Base-by-base conservation (phyloP, 2,797 vertebrate species). In the Malacoctenus gilli region DNA sequence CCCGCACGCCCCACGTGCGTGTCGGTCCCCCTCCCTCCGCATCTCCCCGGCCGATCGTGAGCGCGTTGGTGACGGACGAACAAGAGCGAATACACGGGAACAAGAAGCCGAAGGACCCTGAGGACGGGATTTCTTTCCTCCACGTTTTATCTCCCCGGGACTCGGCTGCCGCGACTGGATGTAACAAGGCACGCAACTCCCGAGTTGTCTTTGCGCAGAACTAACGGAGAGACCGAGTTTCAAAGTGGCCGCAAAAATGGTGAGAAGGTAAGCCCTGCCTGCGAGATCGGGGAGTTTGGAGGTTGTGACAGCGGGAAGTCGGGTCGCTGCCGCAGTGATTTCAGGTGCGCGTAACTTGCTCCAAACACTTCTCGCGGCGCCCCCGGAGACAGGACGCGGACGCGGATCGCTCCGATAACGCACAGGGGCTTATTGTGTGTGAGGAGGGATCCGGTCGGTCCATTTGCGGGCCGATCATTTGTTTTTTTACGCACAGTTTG, bases 221-320 rank as follows among this genome's bases (percentile, higher is more conserved):
- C 10, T 11, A 32, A 5, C 19, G 69, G 66, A 79, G 72, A 84
- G 58, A 62, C 68, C 13, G 68, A 80, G 75, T 87, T 89, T 69
- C 58, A 72, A 79, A 85, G 37, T 74, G 72, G 19, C 62, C 30
- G 65, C 79, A 77, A 63, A 38, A 57, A 92, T 89, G 89, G 71
- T 88, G 87, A 79, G 72, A 89, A 90, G 90, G 90, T 91, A 88
- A 88, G 87, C 47, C 0, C 48, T 57, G 38, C 7, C 1, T 9
- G 52, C 15, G 18, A 58, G 52, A 59, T 25, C 35, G 15, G 54
- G 9, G 74, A 66, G 47, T 72, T 80, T 50, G 12, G 31, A 57
- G 57, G 7, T 22, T 44, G 62, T 75, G 59, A 64, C 68, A 67
- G 70, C 10, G 19, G 19, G 59, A 7, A 18, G 13, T 43, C 48